Base-by-base conservation (phyloP, 2,797 vertebrate species). In the Rhynchotus rufescens region DNA sequence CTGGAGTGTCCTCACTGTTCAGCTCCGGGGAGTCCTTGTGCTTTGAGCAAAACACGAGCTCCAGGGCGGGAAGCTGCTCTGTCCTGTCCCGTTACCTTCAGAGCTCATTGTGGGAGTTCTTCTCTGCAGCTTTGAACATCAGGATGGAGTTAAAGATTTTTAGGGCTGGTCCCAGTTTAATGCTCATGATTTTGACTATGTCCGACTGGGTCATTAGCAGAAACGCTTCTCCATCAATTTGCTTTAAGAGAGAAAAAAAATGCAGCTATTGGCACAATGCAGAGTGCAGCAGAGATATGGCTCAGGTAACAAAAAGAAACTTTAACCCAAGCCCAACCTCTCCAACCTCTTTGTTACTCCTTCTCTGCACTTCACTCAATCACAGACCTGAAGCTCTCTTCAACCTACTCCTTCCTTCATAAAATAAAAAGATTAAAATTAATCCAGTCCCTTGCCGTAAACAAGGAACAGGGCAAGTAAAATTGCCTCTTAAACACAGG, bases 141-240 rank as follows among this genome's bases (percentile, higher is more conserved):
- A 98, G 97, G 89, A 98, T 98, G 65, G 98, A 98, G 96, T 98
- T 98, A 97, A 98, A 98, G 96, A 98, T 98, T 97, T 98, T 98
- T 84, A 98, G 97, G 84, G 98, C 98, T 72, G 98, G 98, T 91
- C 98, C 98, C 90, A 98, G 96, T 94, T 98, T 98, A 96, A 98
- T 98, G 96, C 98, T 98, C 98, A 98, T 98, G 93, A 98, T 98
- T 97, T 98, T 98, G 72, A 98, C 98, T 97, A 98, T 98, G 97
- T 98, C 98, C 81, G 98, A 97, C 94, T 98, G 98, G 44, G 98
- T 98, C 97, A 98, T 98, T 89, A 98, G 98, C 86, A 98, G 97
- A 96, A 98, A 98, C 30, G 98, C 98, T 97, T 98, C 98, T 81
- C 98, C 98, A 57, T 98, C 98, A 77, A 98, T 98, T 98, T 98